Evolutionary conservation across 2,113 vertebrate genomes (phyloP).

Genomic region (Herpetotheres cachinnans): DNA sequence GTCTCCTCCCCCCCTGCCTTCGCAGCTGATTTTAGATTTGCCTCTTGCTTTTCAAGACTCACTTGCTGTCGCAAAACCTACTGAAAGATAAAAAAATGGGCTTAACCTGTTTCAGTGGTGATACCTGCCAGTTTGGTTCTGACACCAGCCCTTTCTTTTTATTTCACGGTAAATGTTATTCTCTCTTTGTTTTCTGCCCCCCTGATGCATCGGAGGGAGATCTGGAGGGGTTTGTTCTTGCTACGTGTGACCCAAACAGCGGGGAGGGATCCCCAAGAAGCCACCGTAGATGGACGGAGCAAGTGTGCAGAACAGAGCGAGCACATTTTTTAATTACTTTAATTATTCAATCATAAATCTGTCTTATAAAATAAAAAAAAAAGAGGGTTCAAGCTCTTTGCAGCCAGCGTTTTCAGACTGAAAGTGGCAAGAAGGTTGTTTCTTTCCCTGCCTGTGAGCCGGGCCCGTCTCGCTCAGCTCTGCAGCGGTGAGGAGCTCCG

Average conservation of each 20-base stretch:
- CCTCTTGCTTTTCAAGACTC: background rate
- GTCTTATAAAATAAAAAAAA: background rate
- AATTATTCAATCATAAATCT: background rate
- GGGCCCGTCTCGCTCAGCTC: background rate
- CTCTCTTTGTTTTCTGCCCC: background rate
- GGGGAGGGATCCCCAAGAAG: background rate
- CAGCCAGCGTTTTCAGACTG: fast-evolving
- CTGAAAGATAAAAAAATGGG: background rate
- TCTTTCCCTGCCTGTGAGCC: fast-evolving
- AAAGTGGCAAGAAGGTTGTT: no score
- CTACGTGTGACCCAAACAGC: background rate
- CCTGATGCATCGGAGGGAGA: fast-evolving
- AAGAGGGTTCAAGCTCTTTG: background rate
- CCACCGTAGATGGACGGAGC: background rate
- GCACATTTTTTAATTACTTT: fast-evolving
- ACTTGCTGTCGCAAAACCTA: fast-evolving
- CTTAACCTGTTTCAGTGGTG: background rate
- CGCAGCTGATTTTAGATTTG: background rate
- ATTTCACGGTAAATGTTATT: fast-evolving
- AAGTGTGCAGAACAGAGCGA: background rate
- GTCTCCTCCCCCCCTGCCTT: background rate
- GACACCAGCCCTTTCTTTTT: background rate
- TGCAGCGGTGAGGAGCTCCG: background rate
- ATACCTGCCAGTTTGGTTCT: fast-evolving
- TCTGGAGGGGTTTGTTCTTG: background rate